These are phyloP conservation scores for Puma concolor DNA, from an alignment of 2,113 vertebrate species.

Conservation along the genomic window DNA sequence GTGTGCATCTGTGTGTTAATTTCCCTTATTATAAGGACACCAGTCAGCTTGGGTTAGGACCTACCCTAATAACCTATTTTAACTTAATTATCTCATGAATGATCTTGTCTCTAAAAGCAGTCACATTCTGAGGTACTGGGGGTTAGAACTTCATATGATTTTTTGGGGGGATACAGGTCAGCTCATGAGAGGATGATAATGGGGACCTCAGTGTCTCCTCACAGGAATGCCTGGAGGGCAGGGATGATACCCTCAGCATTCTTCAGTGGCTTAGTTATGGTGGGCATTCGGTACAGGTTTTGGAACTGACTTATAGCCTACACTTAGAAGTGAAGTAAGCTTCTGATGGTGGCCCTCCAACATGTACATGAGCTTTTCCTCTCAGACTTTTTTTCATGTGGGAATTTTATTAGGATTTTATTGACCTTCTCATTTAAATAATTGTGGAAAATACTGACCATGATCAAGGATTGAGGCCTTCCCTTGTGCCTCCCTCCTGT, in stretches of 20 bases:
- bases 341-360: neutral
- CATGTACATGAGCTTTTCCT: neutral
- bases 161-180: neutral
- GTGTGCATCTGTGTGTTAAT: neutral
- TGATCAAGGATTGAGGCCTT: neutral
- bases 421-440: neutral
- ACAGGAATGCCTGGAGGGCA: neutral
- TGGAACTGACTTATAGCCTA: neutral
- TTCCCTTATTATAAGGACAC: neutral
- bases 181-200: neutral
- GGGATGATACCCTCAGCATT: neutral
- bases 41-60: neutral
- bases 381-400: neutral
- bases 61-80: neutral
- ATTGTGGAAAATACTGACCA: neutral
- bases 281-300: neutral
- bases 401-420: conserved; percentile 10
- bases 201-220: neutral
- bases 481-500: neutral
- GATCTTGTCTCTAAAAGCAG: neutral
- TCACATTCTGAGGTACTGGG: neutral
- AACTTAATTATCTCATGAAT: neutral
- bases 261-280: neutral
- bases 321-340: neutral
- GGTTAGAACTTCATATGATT: neutral